These are phyloP conservation scores for Pteria penguin DNA, from an alignment of 2,888 invertebrate species.

Conservation along the genomic window DNA sequence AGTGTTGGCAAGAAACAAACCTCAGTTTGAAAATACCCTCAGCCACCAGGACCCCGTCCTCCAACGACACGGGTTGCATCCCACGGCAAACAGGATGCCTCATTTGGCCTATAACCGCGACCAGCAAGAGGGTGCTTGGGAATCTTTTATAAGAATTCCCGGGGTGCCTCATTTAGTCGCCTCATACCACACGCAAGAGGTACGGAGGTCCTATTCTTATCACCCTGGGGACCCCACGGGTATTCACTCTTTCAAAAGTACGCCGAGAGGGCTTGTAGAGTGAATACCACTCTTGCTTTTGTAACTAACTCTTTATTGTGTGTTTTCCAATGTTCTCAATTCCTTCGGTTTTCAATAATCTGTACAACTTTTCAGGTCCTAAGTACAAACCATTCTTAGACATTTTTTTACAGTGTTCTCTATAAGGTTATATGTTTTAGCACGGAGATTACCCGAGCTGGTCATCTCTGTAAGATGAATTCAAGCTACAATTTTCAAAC, in stretches of 20 bases:
- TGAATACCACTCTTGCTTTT: slow-evolving; percentile 42
- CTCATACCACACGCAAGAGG: too few species aligned
- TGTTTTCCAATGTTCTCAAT: not conserved
- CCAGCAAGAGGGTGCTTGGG: too few species aligned
- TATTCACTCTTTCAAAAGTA: slow-evolving; percentile 35
- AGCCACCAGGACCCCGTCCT: too few species aligned
- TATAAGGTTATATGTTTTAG: not conserved
- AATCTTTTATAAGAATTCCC: too few species aligned
- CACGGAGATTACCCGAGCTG: not conserved
- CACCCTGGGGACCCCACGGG: too few species aligned
- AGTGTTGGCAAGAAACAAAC: too few species aligned
- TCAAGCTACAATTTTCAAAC: not conserved
- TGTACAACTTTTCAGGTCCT: not conserved
- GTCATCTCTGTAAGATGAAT: not conserved
- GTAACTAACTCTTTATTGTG: slow-evolving; percentile 28
- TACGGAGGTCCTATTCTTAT: too few species aligned
- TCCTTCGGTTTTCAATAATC: not conserved
- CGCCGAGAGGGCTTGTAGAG: slow-evolving; percentile 33
- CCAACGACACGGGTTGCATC: too few species aligned
- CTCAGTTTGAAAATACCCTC: too few species aligned
- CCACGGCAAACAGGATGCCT: too few species aligned
- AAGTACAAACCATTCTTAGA: not conserved
- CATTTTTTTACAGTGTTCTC: not conserved
- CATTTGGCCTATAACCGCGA: too few species aligned
- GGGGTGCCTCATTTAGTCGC: too few species aligned